phyloP scores from a whole-genome alignment of 2,113 vertebrate species.

The Panthera leo region DNA sequence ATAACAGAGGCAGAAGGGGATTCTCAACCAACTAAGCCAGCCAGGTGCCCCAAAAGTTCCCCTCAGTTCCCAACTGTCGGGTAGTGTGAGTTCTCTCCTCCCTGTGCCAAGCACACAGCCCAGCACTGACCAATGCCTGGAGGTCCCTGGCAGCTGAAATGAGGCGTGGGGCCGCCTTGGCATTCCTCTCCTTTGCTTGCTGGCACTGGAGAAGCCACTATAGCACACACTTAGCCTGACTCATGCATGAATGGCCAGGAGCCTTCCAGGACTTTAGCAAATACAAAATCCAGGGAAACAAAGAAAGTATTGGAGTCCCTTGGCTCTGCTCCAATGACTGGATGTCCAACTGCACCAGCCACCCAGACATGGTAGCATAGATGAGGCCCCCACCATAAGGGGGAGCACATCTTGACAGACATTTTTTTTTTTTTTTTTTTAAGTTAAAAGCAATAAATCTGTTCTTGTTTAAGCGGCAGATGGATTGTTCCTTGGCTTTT shows the following conservation, averaged over 20 bases:
- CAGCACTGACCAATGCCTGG: not conserved
- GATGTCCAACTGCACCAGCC: not conserved
- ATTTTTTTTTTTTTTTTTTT: not conserved
- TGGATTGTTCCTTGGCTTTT: not conserved
- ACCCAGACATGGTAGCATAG: not conserved
- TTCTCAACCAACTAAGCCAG: too few species aligned
- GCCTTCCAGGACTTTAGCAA: not conserved
- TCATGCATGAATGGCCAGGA: not conserved
- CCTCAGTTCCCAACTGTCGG: not conserved
- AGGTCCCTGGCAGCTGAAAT: not conserved
- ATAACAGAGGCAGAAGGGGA: too few species aligned
- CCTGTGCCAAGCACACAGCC: not conserved
- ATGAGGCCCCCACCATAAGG: not conserved
- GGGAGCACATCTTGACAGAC: not conserved
- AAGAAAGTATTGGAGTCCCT: not conserved
- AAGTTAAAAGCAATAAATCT: constrained; percentile 45
- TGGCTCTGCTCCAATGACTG: not conserved
- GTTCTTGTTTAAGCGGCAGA: constrained; percentile 42
- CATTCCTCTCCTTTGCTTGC: not conserved
- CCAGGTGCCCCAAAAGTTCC: not conserved
- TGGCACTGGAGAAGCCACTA: not conserved
- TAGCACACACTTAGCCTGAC: not conserved
- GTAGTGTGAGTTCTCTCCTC: not conserved
- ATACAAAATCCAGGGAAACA: not conserved
- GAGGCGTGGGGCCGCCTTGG: not conserved